Conservation (phyloP, 2,113 vertebrate species). For the Madoqua kirkii region DNA sequence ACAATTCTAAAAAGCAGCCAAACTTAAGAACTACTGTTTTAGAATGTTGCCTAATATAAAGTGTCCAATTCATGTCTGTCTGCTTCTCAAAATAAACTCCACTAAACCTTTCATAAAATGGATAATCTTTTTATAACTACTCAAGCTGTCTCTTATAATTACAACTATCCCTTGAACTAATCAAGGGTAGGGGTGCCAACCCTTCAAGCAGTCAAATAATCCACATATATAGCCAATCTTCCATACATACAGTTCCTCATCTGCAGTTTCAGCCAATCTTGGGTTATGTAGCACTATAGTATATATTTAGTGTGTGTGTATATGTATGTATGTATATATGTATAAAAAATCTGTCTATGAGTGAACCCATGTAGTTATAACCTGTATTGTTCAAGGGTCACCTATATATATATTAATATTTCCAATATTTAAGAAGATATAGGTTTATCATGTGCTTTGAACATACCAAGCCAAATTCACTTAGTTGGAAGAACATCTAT, state of each 20-base stretch:
- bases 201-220: not conserved
- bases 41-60: not conserved
- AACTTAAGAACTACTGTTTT: not conserved
- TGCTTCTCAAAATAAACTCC: slow-evolving; percentile 3
- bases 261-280: not conserved
- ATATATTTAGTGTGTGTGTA: not conserved
- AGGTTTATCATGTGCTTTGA: not conserved
- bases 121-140: not conserved
- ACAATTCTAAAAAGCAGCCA: slow-evolving; percentile 8
- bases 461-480: not conserved
- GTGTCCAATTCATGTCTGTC: not conserved
- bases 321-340: not conserved
- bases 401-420: not conserved
- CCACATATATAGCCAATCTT: not conserved
- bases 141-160: not conserved
- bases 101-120: not conserved
- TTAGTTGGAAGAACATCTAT: not conserved
- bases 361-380: not conserved
- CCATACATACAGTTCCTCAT: not conserved
- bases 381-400: not conserved
- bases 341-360: not conserved
- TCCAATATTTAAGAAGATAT: not conserved
- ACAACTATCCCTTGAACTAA: not conserved
- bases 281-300: not conserved
- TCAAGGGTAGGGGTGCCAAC: not conserved